These are phyloP conservation scores for Tichodroma muraria DNA, from an alignment of 2,113 vertebrate species.

Conservation along the genomic window DNA sequence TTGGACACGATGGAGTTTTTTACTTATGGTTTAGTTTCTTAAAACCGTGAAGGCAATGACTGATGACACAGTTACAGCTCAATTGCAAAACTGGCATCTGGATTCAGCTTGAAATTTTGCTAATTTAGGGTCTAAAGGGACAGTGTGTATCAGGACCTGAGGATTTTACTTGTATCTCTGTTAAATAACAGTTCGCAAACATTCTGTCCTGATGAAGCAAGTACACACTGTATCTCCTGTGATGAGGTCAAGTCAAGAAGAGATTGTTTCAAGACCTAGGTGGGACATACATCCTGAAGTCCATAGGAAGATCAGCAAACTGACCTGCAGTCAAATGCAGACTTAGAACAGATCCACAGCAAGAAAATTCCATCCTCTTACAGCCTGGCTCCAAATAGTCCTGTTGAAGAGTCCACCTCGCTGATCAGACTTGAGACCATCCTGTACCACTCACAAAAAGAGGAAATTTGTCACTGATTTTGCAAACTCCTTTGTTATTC, in stretches of 20 bases:
- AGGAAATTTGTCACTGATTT: neutral
- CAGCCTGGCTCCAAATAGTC: neutral
- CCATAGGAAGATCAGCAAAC: neutral
- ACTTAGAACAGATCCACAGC: neutral
- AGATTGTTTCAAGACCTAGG: neutral
- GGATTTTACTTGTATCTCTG: neutral
- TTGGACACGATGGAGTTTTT: neutral
- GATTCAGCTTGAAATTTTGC: neutral
- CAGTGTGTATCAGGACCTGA: neutral
- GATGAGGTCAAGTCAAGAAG: neutral
- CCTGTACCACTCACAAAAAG: neutral
- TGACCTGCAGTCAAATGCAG: neutral
- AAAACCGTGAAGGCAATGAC: neutral
- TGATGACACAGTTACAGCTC: neutral
- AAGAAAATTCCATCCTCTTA: neutral
- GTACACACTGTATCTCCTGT: neutral
- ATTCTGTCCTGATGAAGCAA: neutral
- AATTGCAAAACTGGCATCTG: neutral
- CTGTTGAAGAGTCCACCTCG: neutral
- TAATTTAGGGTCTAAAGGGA: neutral
- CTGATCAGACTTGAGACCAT: neutral
- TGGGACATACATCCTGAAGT: neutral
- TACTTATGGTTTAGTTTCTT: too few relatives aligned
- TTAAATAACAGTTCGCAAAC: neutral
- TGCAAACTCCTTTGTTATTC: neutral